Base-by-base conservation (phyloP, 2,797 vertebrate species). In the Arrhamphus sclerolepis region DNA sequence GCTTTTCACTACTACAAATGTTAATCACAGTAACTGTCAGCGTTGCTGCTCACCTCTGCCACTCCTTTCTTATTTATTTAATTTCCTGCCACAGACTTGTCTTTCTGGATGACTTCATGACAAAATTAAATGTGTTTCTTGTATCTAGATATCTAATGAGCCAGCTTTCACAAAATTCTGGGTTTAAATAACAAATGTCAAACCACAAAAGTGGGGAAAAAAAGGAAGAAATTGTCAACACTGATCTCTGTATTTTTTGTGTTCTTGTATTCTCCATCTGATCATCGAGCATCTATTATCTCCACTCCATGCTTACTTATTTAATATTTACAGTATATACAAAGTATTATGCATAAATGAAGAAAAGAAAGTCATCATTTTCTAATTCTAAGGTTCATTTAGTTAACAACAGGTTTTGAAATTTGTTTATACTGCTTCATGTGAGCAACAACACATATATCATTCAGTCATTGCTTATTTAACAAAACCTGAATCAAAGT, bases 21-120 rank as follows among this genome's bases (percentile, higher is more conserved):
- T 74, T 87, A 88, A 89, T 91, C 75, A 82, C 70, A 64, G 75
- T 78, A 86, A 88, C 87, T 92, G 88, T 88, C 88, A 89, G 46
- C 60, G 42, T 46, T 62, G 72, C 78, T 73, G 66, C 73, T 81
- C 77, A 66, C 64, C 65, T 42, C 75, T 85, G 84, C 75, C 78
- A 80, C 65, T 79, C 80, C 53, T 41, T 49, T 48, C 66, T 70
- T 82, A 78, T 89, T 89, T 81, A 85, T 84, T 82, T 82, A 51
- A 77, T 80, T 80, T 78, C 73, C 68, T 82, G 79, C 66, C 69
- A 65, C 62, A 54, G 59, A 62, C 60, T 52, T 70, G 81, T 73
- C 81, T 65, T 62, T 81, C 72, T 46, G 55, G 28, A 55, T 75
- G 80, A 83, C 73, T 72, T 72, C 62, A 70, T 81, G 68, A 76